Base-by-base conservation (phyloP, 35 echinoderm and acorn worm genomes). In the Hemicentrotus pulcherrimus region DNA sequence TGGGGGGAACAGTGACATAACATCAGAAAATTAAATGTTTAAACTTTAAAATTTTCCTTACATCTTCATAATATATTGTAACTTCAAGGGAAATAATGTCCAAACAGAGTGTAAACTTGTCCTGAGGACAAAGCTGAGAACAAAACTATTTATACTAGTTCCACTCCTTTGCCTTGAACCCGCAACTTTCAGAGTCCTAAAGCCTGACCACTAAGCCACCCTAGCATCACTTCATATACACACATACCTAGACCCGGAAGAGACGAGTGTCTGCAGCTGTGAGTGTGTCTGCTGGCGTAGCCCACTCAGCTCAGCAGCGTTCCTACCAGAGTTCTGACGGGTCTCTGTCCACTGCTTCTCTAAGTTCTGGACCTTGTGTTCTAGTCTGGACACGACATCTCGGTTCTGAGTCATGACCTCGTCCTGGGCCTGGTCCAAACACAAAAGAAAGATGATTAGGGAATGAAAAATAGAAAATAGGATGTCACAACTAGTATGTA, bases 261-360 rank as follows among this genome's bases (percentile, higher is more conserved):
- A 89, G 46, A 91, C 86, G 52, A 97, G 96, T 16, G 95, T 94
- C 91, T 96, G 95, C 45, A 99, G 90, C 61, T 97, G 96, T 48
- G 71, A 97, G 61, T 94, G 96, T 15, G 98, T 96, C 35, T 98
- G 97, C 47, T 95, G 88, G 65, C 98, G 89, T 22, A 99, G 95
- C 2, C 94, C 95, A 24, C 95, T 96, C 47, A 99, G 96, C 92
- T 99, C 98, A 28, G 97, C 70, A 18, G 98, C 96, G 1, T 98
- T 94, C 11, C 96, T 94, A 47, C 95, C 96, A 59, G 98, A 98
- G 55, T 96, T 99, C 41, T 61, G 94, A 86, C 97, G 97, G 31
- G 98, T 97, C 86, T 99, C 98, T 47, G 96, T 94, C 85, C 97
- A 99, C 94, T 98, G 97, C 92, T 91, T 94, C 95, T 99, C 98